phyloP scores from a whole-genome alignment of 2,797 vertebrate species.

The Chaetodon trifasciatus region DNA sequence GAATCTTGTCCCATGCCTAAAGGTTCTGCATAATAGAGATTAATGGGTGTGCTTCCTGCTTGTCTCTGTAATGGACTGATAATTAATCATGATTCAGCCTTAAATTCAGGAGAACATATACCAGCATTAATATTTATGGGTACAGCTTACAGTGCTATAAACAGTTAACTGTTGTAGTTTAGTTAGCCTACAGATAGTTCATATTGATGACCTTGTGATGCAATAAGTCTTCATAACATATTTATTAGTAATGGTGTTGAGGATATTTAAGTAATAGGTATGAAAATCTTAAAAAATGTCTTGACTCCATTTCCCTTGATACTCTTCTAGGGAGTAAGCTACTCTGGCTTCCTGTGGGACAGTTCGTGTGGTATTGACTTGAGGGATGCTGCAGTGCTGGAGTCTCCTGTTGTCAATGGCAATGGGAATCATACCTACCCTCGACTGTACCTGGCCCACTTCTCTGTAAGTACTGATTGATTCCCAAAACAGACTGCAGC shows the following conservation, averaged over 20 bases:
- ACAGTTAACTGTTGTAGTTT: neutral
- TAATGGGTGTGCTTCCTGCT: neutral
- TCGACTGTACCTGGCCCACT: slow-evolving; percentile 88
- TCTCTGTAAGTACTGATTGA: slow-evolving; percentile 84
- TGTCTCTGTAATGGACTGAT: neutral
- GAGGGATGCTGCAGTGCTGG: slow-evolving; percentile 84
- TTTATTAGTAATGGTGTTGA: neutral
- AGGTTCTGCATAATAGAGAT: too few species aligned
- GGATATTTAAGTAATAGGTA: neutral
- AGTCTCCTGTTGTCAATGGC: slow-evolving; percentile 84
- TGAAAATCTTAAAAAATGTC: neutral
- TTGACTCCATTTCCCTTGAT: slow-evolving; percentile 27
- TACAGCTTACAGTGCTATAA: neutral
- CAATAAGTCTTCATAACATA: neutral
- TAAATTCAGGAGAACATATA: neutral
- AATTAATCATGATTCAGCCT: neutral
- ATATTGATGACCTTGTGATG: neutral
- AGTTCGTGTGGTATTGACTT: slow-evolving; percentile 89
- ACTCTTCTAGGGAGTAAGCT: slow-evolving; percentile 84
- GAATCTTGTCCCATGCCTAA: too few species aligned
- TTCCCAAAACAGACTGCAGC: neutral
- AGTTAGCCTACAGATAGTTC: neutral
- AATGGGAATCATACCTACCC: slow-evolving; percentile 83
- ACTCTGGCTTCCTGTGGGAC: slow-evolving; percentile 95
- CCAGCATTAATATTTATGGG: neutral